A percentile compares a stretch with the other conserved stretches of the same genome.
Conservation (phyloP, 64 coral and sea anemone genomes). For the Stichodactyla helianthus region DNA sequence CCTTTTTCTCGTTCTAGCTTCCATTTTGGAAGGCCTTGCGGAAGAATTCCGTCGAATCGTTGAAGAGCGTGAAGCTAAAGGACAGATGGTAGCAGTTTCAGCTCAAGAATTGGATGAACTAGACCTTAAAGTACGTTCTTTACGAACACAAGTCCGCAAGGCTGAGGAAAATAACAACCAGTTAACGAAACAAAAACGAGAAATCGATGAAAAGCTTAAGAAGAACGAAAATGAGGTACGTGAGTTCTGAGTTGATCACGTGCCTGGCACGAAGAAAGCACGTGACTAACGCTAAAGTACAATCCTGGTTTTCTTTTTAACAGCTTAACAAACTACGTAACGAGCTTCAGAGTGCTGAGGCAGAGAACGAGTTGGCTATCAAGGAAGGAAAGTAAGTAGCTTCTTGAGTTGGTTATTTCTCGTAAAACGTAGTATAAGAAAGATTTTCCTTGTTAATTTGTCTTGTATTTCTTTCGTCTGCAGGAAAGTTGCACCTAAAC, state of each 20-base stretch:
- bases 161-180: slow-evolving; percentile 46
- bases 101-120: slow-evolving; percentile 77
- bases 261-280: not conserved
- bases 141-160: slow-evolving; percentile 80
- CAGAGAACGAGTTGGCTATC: slow-evolving; percentile 67
- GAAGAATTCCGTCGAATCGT: slow-evolving; percentile 74
- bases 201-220: slow-evolving; percentile 70
- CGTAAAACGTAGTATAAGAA: not conserved
- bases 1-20: slow-evolving; percentile 39
- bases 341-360: slow-evolving; percentile 52
- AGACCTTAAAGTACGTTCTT: slow-evolving; percentile 78
- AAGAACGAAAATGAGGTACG: slow-evolving; percentile 78
- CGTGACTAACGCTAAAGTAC: not conserved
- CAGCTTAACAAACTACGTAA: slow-evolving; percentile 63
- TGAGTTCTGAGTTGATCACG: not conserved
- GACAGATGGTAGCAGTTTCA: slow-evolving; percentile 47
- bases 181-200: slow-evolving; percentile 69
- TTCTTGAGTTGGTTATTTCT: not conserved
- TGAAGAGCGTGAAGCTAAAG: slow-evolving; percentile 73
- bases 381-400: slow-evolving; percentile 81
- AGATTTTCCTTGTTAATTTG: not conserved
- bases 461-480: not conserved
- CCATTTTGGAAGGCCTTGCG: slow-evolving; percentile 81
- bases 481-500: slow-evolving; percentile 32
- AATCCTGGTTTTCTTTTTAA: not conserved